Percentiles rank a stretch among this genome's conserved stretches.
phyloP scores from a whole-genome alignment of 2,888 invertebrate genomes.

The Hybos culiciformis region DNA sequence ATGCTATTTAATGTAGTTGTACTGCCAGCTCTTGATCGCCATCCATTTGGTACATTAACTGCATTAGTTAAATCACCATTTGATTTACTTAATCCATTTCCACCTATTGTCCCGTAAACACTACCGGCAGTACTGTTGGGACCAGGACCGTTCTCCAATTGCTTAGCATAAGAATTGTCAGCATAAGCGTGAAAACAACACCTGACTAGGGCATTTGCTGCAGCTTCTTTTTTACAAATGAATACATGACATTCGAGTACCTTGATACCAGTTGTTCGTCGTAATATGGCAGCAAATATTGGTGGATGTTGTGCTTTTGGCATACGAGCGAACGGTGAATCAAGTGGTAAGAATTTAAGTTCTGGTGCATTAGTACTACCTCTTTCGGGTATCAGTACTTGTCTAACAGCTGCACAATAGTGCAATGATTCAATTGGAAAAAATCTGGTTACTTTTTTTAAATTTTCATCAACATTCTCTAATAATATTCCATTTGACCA shows the following conservation, averaged over 20 bases:
- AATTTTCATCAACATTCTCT: constrained; percentile 93
- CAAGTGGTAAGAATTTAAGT: constrained; percentile 84
- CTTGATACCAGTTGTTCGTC: constrained; percentile 92
- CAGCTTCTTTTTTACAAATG: constrained; percentile 90
- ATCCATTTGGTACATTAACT: constrained; percentile 26
- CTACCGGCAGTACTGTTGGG: constrained; percentile 40
- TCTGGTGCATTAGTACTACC: constrained; percentile 51
- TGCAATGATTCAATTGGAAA: constrained; percentile 92
- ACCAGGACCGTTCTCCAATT: constrained; percentile 51
- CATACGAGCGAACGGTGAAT: constrained; percentile 88
- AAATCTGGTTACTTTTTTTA: constrained; percentile 85
- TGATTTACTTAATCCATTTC: constrained; percentile 27
- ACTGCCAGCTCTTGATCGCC: constrained; percentile 45
- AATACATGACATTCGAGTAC: constrained; percentile 98
- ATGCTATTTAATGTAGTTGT: constrained; percentile 47
- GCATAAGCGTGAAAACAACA: constrained; percentile 98
- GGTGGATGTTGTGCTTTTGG: constrained; percentile 91
- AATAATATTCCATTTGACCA: constrained; percentile 92
- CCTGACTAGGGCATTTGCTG: constrained; percentile 92
- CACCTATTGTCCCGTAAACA: constrained; percentile 39
- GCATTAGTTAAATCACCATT: constrained; percentile 23
- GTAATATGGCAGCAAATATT: constrained; percentile 88
- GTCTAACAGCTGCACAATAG: constrained; percentile 90
- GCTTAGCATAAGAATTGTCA: constrained; percentile 84
- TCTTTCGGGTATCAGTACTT: constrained; percentile 57